Evolutionary conservation across 2,113 vertebrate genomes (phyloP).

Genomic region (Malaclemys terrapin): DNA sequence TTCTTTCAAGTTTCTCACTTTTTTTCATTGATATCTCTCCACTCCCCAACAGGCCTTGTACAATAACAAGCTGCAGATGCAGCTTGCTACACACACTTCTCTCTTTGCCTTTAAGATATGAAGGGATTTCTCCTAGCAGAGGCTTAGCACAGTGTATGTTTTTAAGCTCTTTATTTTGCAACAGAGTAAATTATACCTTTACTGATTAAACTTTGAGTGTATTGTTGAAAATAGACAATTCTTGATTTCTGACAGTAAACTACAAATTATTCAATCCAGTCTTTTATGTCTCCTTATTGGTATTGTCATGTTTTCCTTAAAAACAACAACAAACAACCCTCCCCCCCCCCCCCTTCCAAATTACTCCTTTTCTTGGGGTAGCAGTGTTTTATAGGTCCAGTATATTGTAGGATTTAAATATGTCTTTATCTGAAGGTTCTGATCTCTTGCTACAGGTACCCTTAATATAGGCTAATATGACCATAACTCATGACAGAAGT

Average conservation of each 20-base stretch:
- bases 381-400: neutral
- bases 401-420: neutral
- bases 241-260: neutral
- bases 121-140: neutral
- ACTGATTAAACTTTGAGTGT: neutral
- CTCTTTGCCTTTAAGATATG: neutral
- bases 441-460: fast-evolving
- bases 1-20: neutral
- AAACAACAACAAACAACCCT: neutral
- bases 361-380: neutral
- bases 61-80: neutral
- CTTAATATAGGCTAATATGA: neutral
- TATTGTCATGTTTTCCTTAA: neutral
- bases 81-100: neutral
- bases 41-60: neutral
- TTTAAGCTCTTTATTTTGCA: neutral
- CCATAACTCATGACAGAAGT: neutral
- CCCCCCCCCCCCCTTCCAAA: neutral
- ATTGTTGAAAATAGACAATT: neutral
- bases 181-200: neutral
- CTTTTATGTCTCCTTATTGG: neutral
- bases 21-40: neutral
- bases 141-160: neutral
- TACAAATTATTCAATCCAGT: neutral
- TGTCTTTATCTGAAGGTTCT: neutral